A percentile compares a stretch with the other conserved stretches of the same genome.
Evolutionary conservation across 2,797 vertebrate genomes (phyloP).

Genomic region (Helostoma temminkii): DNA sequence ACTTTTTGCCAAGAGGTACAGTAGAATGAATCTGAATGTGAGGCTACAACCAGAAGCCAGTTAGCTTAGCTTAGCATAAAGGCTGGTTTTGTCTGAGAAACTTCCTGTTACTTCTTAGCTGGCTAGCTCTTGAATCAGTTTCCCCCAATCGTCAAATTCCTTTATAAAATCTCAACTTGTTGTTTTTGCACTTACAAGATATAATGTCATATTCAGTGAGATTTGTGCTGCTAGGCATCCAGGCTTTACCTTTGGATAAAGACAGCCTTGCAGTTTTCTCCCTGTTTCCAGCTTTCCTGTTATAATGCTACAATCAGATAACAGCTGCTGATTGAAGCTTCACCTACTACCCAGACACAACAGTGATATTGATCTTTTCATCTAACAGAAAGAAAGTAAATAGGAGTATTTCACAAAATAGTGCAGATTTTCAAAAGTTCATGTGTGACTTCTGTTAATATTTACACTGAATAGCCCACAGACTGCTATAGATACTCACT

Average conservation of each 20-base stretch:
- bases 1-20: neutral
- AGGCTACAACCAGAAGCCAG: neutral
- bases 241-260: too few species aligned
- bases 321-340: neutral
- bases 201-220: too few species aligned
- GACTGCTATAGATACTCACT: constrained; percentile 82
- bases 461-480: too few species aligned
- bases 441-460: neutral
- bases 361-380: too few species aligned
- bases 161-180: neutral
- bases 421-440: neutral
- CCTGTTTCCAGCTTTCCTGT: neutral
- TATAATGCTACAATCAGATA: neutral
- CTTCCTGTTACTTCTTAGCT: neutral
- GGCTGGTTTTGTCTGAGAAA: neutral
- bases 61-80: neutral
- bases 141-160: neutral
- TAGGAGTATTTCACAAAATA: neutral
- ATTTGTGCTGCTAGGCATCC: too few species aligned
- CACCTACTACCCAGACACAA: neutral
- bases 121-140: neutral
- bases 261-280: too few species aligned
- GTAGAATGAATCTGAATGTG: neutral
- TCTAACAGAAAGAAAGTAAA: neutral
- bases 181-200: neutral